A percentile compares a stretch with the other conserved stretches of the same genome.
These are phyloP conservation scores for Castor canadensis DNA, from an alignment of 2,113 vertebrate species.

Conservation along the genomic window DNA sequence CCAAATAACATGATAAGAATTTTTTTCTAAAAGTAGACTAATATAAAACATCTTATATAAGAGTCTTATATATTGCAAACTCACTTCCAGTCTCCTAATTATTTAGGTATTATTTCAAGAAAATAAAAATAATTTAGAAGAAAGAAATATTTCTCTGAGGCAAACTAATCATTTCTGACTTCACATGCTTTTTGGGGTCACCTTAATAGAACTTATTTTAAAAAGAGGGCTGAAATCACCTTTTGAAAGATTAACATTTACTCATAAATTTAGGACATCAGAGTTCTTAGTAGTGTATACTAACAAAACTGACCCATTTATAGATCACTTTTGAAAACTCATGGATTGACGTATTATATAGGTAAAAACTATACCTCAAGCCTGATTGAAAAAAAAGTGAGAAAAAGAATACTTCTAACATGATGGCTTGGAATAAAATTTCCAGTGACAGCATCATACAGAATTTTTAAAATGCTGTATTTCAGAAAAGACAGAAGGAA, in stretches of 20 bases:
- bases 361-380: not conserved
- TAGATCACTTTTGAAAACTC: not conserved
- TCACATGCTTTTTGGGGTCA: not conserved
- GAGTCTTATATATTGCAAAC: no score
- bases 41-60: no score
- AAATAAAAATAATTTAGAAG: not conserved
- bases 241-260: not conserved
- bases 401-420: not conserved
- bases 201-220: not conserved
- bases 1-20: not conserved
- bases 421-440: conserved; percentile 33
- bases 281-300: not conserved
- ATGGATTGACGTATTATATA: not conserved
- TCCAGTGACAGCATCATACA: not conserved
- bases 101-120: not conserved
- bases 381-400: not conserved
- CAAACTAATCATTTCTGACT: not conserved
- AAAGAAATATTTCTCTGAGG: not conserved
- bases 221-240: not conserved
- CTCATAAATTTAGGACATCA: not conserved
- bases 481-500: conserved; percentile 43
- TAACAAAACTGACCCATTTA: not conserved
- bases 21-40: not conserved
- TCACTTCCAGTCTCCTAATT: not conserved
- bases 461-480: not conserved